phyloP scores from a whole-genome alignment of 2,797 vertebrate species.

The Muraenolepis orangiensis region DNA sequence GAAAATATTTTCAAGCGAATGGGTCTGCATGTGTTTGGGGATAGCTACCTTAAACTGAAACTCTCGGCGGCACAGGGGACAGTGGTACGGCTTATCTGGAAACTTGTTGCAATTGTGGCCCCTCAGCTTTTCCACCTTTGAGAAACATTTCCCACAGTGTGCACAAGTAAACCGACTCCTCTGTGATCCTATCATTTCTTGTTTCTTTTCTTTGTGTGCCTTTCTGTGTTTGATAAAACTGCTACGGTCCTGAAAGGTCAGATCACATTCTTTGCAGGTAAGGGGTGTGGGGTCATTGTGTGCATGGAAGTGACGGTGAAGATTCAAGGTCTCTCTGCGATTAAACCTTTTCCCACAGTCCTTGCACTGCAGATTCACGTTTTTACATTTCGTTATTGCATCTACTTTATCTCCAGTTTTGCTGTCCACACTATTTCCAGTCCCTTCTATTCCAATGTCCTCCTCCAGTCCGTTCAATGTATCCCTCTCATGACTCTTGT shows the following conservation, averaged over 20 bases:
- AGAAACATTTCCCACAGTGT: slow-evolving; percentile 62
- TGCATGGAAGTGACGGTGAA: slow-evolving; percentile 78
- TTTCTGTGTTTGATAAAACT: slow-evolving; percentile 77
- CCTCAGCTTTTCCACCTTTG: slow-evolving; percentile 57
- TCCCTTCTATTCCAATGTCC: slow-evolving; percentile 14
- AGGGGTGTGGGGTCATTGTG: slow-evolving; percentile 74
- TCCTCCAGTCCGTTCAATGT: not conserved
- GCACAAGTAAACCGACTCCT: slow-evolving; percentile 60
- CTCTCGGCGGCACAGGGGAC: slow-evolving; percentile 77
- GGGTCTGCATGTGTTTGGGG: slow-evolving; percentile 75
- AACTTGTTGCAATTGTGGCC: slow-evolving; percentile 64
- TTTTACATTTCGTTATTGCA: slow-evolving; percentile 45
- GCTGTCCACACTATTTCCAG: slow-evolving; percentile 6
- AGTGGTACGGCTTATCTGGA: slow-evolving; percentile 75
- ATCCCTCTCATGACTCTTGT: slow-evolving; percentile 15
- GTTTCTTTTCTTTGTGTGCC: slow-evolving; percentile 66
- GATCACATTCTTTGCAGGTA: slow-evolving; percentile 77
- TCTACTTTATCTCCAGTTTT: slow-evolving; percentile 19
- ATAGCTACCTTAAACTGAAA: slow-evolving; percentile 74
- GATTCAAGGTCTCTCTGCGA: slow-evolving; percentile 76
- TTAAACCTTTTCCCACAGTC: slow-evolving; percentile 76
- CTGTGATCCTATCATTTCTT: slow-evolving; percentile 35
- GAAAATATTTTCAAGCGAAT: slow-evolving; percentile 68
- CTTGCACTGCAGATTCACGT: slow-evolving; percentile 64
- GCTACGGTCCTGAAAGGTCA: slow-evolving; percentile 78